These are phyloP conservation scores for Cotesia typhae DNA, from an alignment of 1,140 invertebrate genomes.

Conservation along the genomic window DNA sequence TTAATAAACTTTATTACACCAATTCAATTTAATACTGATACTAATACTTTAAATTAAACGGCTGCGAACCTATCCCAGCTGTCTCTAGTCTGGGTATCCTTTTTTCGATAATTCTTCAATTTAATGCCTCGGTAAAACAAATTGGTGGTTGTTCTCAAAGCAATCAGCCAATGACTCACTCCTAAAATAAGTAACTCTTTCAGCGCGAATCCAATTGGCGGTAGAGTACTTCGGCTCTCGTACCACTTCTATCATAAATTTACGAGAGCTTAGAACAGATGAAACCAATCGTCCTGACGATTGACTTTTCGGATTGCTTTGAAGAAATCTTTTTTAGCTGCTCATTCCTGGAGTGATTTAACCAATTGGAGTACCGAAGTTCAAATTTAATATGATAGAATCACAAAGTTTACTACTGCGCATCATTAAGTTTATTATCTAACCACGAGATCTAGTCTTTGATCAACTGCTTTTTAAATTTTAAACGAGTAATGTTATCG, in stretches of 20 bases:
- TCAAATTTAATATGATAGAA: constrained; percentile 1
- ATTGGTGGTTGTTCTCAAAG: neutral
- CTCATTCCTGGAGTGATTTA: constrained; percentile 38
- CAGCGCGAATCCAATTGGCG: constrained; percentile 18
- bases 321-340: neutral
- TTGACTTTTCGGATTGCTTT: constrained; percentile 11
- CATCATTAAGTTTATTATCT: neutral
- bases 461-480: no score
- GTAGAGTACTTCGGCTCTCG: neutral
- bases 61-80: neutral
- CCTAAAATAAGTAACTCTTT: constrained; percentile 17
- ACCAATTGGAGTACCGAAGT: neutral
- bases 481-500: no score
- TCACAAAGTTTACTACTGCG: neutral
- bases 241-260: constrained; percentile 10
- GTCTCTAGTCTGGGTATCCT: neutral
- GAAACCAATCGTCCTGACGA: constrained; percentile 19
- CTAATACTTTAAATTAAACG: no score
- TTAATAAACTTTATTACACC: no score
- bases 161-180: constrained; percentile 24
- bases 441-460: no score
- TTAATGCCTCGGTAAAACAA: constrained; percentile 16
- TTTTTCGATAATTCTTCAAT: neutral
- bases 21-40: no score
- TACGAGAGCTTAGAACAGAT: constrained; percentile 11